Evolutionary conservation across 2,888 invertebrate species (phyloP).

Genomic region (Brachyptera risi): DNA sequence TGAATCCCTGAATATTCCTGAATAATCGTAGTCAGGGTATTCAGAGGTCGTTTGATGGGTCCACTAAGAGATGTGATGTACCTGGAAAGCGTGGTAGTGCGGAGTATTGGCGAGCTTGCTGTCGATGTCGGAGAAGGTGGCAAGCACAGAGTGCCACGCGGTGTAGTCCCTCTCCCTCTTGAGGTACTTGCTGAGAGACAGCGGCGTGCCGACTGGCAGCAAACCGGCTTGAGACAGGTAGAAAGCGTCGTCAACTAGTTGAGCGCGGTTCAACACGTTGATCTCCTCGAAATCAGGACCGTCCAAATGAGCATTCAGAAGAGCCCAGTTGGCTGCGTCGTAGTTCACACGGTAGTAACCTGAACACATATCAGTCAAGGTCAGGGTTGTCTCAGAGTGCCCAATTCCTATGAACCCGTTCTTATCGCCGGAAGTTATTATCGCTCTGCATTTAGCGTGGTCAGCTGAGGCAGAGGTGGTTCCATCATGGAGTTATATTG

Average conservation of each 20-base stretch:
- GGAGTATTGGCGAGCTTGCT: background rate
- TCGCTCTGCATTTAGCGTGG: too few species aligned
- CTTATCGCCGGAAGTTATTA: too few species aligned
- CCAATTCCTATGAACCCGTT: too few species aligned
- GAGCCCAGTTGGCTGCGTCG: conserved; percentile 63
- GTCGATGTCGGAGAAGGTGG: conserved; percentile 44
- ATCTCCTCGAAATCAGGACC: conserved; percentile 46
- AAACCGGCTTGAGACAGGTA: conserved; percentile 66
- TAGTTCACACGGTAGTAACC: conserved; percentile 72
- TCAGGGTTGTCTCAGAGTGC: conserved; percentile 17
- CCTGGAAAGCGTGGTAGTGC: conserved; percentile 11
- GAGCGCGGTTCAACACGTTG: conserved; percentile 66
- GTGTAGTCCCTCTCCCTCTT: conserved; percentile 62
- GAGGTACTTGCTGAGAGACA: conserved; percentile 66
- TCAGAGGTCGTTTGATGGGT: too few species aligned
- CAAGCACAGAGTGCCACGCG: conserved; percentile 72
- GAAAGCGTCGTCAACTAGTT: conserved; percentile 76
- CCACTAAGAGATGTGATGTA: too few species aligned
- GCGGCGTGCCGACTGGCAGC: conserved; percentile 56
- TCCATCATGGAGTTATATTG: too few species aligned
- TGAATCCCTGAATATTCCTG: too few species aligned
- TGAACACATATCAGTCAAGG: conserved; percentile 38
- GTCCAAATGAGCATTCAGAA: conserved; percentile 62
- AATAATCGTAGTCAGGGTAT: too few species aligned
- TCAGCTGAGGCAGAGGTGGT: too few species aligned